A percentile compares a stretch with the other conserved stretches of the same genome.
Evolutionary conservation across 1,140 invertebrate species (phyloP).

Genomic region (Diuraphis noxia): DNA sequence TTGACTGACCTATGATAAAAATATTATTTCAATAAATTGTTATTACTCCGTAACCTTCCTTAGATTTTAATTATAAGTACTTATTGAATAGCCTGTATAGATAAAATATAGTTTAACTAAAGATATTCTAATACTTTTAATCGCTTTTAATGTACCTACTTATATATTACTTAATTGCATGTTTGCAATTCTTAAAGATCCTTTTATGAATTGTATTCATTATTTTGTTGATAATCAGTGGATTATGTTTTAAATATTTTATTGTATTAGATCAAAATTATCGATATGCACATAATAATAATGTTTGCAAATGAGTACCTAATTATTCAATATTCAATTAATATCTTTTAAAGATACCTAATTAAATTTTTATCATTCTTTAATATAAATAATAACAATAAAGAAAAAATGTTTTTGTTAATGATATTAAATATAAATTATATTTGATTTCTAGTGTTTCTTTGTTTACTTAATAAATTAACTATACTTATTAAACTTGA

Average conservation of each 20-base stretch:
- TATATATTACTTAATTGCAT: background rate
- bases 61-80: background rate
- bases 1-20: slow-evolving; percentile 1
- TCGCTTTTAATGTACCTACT: background rate
- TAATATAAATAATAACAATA: background rate
- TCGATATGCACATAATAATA: too few species aligned
- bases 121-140: background rate
- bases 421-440: background rate
- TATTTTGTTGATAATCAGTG: background rate
- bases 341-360: background rate
- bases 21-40: slow-evolving; percentile 2
- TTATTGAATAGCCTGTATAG: background rate
- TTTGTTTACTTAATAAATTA: background rate
- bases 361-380: background rate
- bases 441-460: background rate
- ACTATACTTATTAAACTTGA: background rate
- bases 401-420: background rate
- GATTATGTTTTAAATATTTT: background rate
- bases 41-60: slow-evolving; percentile 1
- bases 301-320: too few species aligned
- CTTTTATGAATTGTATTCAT: background rate
- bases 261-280: background rate
- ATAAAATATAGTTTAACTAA: background rate
- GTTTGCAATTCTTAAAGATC: background rate
- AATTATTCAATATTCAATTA: too few species aligned